These are phyloP conservation scores for Luehdorfia chinensis DNA, from an alignment of 1,140 invertebrate species.

Conservation along the genomic window DNA sequence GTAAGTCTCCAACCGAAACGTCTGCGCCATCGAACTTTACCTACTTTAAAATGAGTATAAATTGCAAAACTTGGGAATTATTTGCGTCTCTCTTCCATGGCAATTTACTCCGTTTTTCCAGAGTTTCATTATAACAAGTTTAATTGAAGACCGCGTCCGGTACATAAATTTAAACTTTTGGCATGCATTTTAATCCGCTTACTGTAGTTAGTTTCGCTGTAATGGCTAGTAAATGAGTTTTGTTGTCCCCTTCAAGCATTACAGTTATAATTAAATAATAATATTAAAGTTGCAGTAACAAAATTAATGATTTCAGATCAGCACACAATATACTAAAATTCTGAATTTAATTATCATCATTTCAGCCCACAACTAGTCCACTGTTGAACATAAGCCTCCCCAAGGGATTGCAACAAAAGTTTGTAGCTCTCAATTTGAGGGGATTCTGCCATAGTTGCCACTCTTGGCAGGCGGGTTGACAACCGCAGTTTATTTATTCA, in stretches of 20 bases:
- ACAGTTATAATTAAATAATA: constrained; percentile 18
- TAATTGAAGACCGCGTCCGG: constrained; percentile 70
- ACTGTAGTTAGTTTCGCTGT: constrained; percentile 52
- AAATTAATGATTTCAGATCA: too few species aligned
- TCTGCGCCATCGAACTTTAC: constrained; percentile 51
- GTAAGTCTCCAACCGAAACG: constrained; percentile 21
- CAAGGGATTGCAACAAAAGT: too few species aligned
- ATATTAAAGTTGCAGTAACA: constrained; percentile 29
- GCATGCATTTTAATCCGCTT: constrained; percentile 71
- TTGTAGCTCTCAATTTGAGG: too few species aligned
- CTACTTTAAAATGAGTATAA: constrained; percentile 57
- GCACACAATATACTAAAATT: too few species aligned
- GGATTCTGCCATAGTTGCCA: too few species aligned
- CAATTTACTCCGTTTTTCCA: constrained; percentile 64
- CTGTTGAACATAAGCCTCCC: too few species aligned
- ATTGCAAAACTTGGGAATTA: constrained; percentile 63
- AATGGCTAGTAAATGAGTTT: constrained; percentile 63
- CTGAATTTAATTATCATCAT: too few species aligned
- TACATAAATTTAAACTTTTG: constrained; percentile 71
- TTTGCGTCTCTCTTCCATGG: constrained; percentile 52
- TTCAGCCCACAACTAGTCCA: too few species aligned
- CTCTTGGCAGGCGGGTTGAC: too few species aligned
- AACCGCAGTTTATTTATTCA: too few species aligned
- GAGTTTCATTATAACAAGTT: constrained; percentile 69
- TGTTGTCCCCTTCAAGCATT: constrained; percentile 35